Percentiles rank a stretch among this genome's conserved stretches.
Evolutionary conservation across 2,113 vertebrate genomes (phyloP).

Genomic region (Meles meles): DNA sequence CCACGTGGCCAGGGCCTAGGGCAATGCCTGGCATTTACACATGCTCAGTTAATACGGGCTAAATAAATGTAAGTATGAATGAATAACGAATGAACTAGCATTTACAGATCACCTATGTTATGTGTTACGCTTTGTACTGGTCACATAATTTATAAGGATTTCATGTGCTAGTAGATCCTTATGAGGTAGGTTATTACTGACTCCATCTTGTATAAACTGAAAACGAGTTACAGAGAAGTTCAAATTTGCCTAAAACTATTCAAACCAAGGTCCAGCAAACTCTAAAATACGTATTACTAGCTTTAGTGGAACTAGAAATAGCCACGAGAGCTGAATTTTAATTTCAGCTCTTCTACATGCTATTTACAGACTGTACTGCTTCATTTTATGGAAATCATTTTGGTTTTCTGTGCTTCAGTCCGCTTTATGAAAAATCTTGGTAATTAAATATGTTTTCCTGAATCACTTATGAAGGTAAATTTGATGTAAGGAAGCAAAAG

Average conservation of each 20-base stretch:
- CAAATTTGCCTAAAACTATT: constrained; percentile 1
- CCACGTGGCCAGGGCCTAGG: background rate
- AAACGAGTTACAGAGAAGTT: background rate
- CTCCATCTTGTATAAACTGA: background rate
- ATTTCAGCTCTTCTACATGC: background rate
- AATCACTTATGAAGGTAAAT: background rate
- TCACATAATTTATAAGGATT: background rate
- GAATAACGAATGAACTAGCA: background rate
- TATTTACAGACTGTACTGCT: background rate
- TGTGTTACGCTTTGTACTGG: background rate
- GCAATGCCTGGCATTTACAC: background rate
- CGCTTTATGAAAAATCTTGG: background rate
- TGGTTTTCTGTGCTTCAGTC: background rate
- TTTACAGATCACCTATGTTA: background rate
- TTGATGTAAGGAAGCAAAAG: background rate
- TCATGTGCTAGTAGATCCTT: background rate
- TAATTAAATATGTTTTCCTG: background rate
- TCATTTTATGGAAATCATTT: constrained; percentile 11
- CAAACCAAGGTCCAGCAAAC: background rate
- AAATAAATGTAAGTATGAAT: background rate
- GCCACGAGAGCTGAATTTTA: background rate
- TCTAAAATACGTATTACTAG: background rate
- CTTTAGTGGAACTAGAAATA: background rate
- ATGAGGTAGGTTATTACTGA: background rate
- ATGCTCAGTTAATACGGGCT: background rate